Evolutionary conservation across 2,113 vertebrate genomes (phyloP), one percentile per base, ranked within the genome.

Genomic region (Forbesichthys agassizii): DNA sequence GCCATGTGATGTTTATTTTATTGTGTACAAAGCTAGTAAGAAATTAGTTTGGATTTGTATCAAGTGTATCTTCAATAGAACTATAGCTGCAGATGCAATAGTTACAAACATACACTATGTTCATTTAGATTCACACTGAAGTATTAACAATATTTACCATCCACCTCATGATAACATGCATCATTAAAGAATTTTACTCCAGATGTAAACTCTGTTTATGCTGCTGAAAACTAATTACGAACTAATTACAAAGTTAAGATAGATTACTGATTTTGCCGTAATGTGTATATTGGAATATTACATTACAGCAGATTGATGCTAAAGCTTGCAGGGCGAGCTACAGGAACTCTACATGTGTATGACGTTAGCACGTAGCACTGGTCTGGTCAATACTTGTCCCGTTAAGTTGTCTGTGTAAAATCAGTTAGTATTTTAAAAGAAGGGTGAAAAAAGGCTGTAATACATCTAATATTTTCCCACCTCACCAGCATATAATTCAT

Each of bases 281-380:
- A 71, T 62, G 53, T 68, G 53, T 76, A 48, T 62, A 53, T 53
- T 20, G 61, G 56, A 77, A 6, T 63, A 61, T 63, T 72, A 61
- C 16, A 49, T 71, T 54, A 51, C 56, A 68, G 54, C 73, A 70
- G 55, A 89, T 82, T 78, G 62, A 73, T 76, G 71, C 73, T 83
- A 76, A 87, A 70, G 88, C 90, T 93, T 93, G 89, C 91, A 83
- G 92, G 88, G 83, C 90, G 90, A 90, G 93, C 90, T 71, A 55
- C 66, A 20, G 47, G 65, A 80, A 72, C 73, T 33, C 54, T 75
- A 48, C 56, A 3, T 73, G 69, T 71, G 71, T 82, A 62, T 73
- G 57, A 76, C 5, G 36, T 42, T 42, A 42, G 36, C 36, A 64
- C 33, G 58, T 57, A 48, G 64, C 36, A 74, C 75, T 52, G 77